A percentile compares a stretch with the other conserved stretches of the same genome.
These are phyloP conservation scores for Arenaria interpres DNA, from an alignment of 2,113 vertebrate genomes.

Conservation along the genomic window DNA sequence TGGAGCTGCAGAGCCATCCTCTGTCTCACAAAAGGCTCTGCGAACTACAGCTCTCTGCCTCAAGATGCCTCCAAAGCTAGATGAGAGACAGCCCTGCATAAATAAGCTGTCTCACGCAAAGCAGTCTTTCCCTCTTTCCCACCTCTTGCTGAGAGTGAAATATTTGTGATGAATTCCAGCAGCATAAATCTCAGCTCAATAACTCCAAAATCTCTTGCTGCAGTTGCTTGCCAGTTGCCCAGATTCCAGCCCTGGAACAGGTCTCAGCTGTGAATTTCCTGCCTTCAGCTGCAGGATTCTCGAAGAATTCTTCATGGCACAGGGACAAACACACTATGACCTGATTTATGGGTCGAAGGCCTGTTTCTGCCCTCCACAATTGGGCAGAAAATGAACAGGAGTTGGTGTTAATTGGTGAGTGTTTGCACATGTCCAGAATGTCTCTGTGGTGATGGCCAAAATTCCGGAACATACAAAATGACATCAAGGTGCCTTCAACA, in stretches of 20 bases:
- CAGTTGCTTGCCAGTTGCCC: not conserved
- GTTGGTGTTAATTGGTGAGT: not conserved
- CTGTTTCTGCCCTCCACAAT: not conserved
- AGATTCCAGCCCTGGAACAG: not conserved
- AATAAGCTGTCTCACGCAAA: not conserved
- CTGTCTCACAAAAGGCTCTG: not conserved
- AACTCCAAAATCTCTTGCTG: not conserved
- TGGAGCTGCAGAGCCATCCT: not conserved
- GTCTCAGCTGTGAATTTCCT: slow-evolving; percentile 15
- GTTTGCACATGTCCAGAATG: not conserved
- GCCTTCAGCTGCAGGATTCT: not conserved
- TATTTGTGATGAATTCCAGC: slow-evolving; percentile 1
- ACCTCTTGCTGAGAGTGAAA: slow-evolving; percentile 1
- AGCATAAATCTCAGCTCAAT: not conserved
- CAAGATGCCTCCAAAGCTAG: not conserved
- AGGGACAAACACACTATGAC: not conserved
- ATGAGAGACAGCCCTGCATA: not conserved
- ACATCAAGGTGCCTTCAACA: not conserved
- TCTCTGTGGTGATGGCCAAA: not conserved
- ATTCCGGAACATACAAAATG: not conserved
- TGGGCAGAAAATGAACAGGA: not conserved
- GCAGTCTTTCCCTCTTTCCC: not conserved
- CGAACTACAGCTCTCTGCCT: not conserved
- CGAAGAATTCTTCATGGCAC: not conserved
- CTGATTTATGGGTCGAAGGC: not conserved